A percentile compares a stretch with the other conserved stretches of the same genome.
Evolutionary conservation across 2,113 vertebrate species (phyloP).

Genomic region (Pelusios castaneus): DNA sequence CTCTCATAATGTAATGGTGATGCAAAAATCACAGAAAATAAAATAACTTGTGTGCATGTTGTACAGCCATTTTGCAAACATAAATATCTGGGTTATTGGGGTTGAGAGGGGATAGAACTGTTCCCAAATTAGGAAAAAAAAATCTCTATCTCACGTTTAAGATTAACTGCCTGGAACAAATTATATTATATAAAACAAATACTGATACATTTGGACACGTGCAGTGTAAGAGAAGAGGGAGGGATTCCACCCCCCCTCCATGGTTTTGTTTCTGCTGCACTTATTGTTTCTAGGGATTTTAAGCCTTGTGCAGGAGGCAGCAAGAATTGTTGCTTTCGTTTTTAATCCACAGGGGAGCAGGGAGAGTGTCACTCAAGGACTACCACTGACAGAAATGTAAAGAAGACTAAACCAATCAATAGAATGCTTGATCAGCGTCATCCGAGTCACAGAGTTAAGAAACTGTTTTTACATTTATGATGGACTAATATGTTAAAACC

Average conservation of each 20-base stretch:
- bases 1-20: neutral
- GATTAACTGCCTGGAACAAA: constrained; percentile 52
- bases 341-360: constrained; percentile 9
- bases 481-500: neutral
- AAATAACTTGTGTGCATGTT: neutral
- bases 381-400: neutral
- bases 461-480: neutral
- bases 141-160: constrained; percentile 30
- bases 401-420: constrained; percentile 34
- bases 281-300: no score
- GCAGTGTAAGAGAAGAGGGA: constrained; percentile 53
- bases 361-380: neutral
- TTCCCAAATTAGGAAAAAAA: constrained; percentile 19
- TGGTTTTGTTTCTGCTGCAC: no score
- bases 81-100: neutral
- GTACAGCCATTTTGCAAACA: neutral
- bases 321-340: no score
- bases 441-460: neutral
- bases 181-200: constrained; percentile 74
- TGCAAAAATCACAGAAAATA: constrained; percentile 12
- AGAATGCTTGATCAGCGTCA: neutral
- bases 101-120: no score
- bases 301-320: no score
- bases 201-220: constrained; percentile 75
- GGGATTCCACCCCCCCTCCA: no score